Base-by-base conservation (phyloP, 2,797 vertebrate genomes). In the Apodemus agrarius region DNA sequence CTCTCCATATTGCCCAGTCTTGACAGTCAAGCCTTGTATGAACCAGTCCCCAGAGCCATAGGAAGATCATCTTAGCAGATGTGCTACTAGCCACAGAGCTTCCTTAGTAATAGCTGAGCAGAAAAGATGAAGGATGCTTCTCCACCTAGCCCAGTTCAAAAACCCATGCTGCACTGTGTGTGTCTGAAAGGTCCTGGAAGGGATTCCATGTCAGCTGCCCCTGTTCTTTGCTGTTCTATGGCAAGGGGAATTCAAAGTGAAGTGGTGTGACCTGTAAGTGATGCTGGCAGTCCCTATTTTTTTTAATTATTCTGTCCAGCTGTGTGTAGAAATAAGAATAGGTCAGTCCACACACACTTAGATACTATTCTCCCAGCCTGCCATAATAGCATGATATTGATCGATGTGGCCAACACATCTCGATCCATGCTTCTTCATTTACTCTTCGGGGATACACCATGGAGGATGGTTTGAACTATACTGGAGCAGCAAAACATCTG, bases 301-400 rank as follows among this genome's bases (percentile, higher is more conserved):
- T 49, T 76, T 49, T 72, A 46, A 59, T 79, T 79, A 52, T 80
- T 76, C 79, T 63, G 24, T n/a, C 46, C 54, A 67, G 46, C 3
- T 22, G 46, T 75, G 7, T 67, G 16, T 65, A 79, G 76, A 96
- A 97, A 92, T 9, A 87, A 72, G 83, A 91, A 69, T 54, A 57
- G 6, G 8, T 43, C 22, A 16, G n/a, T 22, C 46, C 8, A 19
- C 10, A 10, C 17, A 9, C 37, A 19, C 19, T n/a, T 34, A 34
- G 14, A 14, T 22, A 6, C 6, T 29, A 14, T 2, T n/a, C 2
- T 26, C 26, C 31, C 49, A 43, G 46, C 54, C 1, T 0, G 17
- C 34, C 78, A 57, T 37, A 63, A 59, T 6, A 49, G 2, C 1
- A 59, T 43, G 21, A 34, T 4, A 3, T 52, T 65, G 49, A 17